These are phyloP conservation scores for Sebastes goodei DNA, from an alignment of 2,797 vertebrate species.

Conservation along the genomic window DNA sequence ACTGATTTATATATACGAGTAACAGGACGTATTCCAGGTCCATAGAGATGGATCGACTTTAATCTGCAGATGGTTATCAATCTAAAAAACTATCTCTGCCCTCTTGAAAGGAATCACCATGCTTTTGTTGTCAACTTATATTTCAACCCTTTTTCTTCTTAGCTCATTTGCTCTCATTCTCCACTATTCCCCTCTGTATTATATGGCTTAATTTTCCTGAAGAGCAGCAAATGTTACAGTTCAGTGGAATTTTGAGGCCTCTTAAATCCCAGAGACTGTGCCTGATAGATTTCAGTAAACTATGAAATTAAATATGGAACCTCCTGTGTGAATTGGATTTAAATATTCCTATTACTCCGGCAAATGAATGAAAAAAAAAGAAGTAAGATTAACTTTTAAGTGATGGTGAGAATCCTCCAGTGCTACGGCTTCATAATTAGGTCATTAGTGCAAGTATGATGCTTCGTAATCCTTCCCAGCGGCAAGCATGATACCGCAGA, in stretches of 20 bases:
- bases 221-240: conserved; percentile 74
- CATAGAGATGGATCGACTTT: conserved; percentile 28
- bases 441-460: conserved; percentile 73
- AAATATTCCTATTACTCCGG: conserved; percentile 69
- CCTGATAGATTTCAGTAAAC: conserved; percentile 75
- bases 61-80: conserved; percentile 64
- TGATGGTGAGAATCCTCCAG: conserved; percentile 72
- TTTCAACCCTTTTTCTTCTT: conserved; percentile 31
- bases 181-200: conserved; percentile 50
- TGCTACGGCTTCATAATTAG: conserved; percentile 68
- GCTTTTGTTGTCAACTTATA: conserved; percentile 54
- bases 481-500: conserved; percentile 48
- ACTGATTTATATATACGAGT: conserved; percentile 31
- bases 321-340: conserved; percentile 75
- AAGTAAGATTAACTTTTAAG: conserved; percentile 77
- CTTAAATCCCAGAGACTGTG: conserved; percentile 69
- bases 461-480: conserved; percentile 67
- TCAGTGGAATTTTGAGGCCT: conserved; percentile 65
- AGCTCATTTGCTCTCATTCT: conserved; percentile 30
- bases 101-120: conserved; percentile 49
- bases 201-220: conserved; percentile 72
- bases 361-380: conserved; percentile 55
- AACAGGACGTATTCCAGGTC: conserved; percentile 23
- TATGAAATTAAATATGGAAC: conserved; percentile 76
- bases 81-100: conserved; percentile 55